Evolutionary conservation across 2,888 invertebrate genomes (phyloP), one percentile per base, ranked within the genome.

Genomic region (Erynnis tages): DNA sequence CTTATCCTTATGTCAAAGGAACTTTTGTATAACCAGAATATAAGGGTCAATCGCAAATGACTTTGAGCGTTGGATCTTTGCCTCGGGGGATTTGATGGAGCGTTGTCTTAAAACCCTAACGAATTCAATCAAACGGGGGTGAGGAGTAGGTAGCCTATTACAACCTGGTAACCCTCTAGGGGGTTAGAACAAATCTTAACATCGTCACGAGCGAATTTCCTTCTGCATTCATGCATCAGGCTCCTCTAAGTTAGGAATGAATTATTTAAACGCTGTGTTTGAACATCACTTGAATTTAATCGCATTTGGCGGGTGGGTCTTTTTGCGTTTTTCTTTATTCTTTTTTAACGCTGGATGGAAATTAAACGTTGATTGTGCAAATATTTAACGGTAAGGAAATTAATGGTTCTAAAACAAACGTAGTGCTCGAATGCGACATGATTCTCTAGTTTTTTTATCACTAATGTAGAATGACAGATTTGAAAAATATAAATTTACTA

Each of bases 91-190:
- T 60, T 58, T 57, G 58, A 57, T 56, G 55, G 54, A 58, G 58
- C 60, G 54, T 53, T 56, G 56, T 58, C 56, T 61, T 60, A 53
- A 58, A 57, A 53, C 56, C 55, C 48, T 58, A 61, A 59, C 59
- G 59, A 61, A 61, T 61, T 59, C 56, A 59, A 61, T 61, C 61
- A 56, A 58, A 59, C 56, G 43, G 50, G 60, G 59, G 58, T 49
- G 55, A 45, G 50, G 47, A 56, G 54, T 59, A 54, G 54, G 55
- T 54, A 59, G 54, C 54, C 56, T 41, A 49, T 60, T 54, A 60
- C 60, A 54, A 60, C 48, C 58, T 38, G 53, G 54, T 53, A 54
- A 53, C 35, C 52, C 53, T 57, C 47, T 35, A 34, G 35, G 38
- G 52, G 52, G 16, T 53, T 55, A 58, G 50, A 50, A 56, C 43